Percentiles rank a stretch among this genome's conserved stretches.
Conservation (phyloP, 2,888 invertebrate species). For the Cantharis lateralis region DNA sequence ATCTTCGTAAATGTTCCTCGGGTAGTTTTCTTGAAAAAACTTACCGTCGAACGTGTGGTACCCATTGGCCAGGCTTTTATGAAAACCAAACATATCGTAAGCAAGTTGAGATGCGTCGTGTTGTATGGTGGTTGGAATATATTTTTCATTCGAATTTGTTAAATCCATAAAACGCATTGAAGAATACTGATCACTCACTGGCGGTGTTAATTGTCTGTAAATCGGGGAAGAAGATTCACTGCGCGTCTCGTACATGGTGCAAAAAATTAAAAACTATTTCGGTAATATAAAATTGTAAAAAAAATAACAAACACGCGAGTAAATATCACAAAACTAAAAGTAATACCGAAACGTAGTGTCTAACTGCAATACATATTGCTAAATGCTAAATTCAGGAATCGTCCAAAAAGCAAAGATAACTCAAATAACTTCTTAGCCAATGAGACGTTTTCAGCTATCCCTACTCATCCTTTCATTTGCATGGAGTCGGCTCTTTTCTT, state of each 20-base stretch:
- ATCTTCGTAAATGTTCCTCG: constrained; percentile 31
- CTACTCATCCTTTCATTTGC: constrained; percentile 30
- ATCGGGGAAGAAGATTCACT: constrained; percentile 48
- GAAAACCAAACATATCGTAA: constrained; percentile 22
- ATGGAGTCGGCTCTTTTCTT: constrained; percentile 34
- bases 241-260: constrained; percentile 48
- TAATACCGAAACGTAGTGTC: constrained; percentile 3
- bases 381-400: constrained; percentile 38
- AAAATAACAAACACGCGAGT: not conserved
- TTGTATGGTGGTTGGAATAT: constrained; percentile 31
- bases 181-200: constrained; percentile 47
- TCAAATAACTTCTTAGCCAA: constrained; percentile 34
- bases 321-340: constrained; percentile 2
- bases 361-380: constrained; percentile 28
- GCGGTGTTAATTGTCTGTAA: constrained; percentile 44
- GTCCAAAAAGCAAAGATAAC: constrained; percentile 34
- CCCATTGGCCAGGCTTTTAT: constrained; percentile 10
- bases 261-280: constrained; percentile 20
- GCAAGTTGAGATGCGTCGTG: constrained; percentile 25
- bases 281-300: not conserved
- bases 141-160: constrained; percentile 51
- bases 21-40: constrained; percentile 30
- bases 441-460: constrained; percentile 25
- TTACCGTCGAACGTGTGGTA: constrained; percentile 24
- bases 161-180: constrained; percentile 52